A percentile compares a stretch with the other conserved stretches of the same genome.
These are phyloP conservation scores for Drosophila multiciliata DNA, from an alignment of 2,888 invertebrate species.

Conservation along the genomic window DNA sequence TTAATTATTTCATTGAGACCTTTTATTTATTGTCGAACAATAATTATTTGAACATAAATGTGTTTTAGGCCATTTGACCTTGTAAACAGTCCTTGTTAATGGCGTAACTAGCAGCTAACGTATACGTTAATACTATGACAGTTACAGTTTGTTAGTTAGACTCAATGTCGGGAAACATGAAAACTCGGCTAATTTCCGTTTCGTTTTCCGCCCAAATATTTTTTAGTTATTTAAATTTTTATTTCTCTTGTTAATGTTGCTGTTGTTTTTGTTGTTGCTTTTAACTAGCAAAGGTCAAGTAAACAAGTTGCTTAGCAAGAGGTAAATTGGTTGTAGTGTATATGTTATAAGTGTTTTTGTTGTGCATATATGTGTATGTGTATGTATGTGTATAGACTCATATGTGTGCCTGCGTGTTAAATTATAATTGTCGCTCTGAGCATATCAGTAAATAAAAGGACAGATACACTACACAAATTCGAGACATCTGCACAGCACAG, in stretches of 20 bases:
- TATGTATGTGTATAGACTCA: not conserved
- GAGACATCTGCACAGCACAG: slow-evolving; percentile 5
- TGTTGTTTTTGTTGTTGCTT: slow-evolving; percentile 38
- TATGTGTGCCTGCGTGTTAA: slow-evolving; percentile 43
- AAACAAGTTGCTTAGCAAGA: slow-evolving; percentile 35
- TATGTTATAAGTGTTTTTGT: not conserved
- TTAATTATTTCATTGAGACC: not conserved
- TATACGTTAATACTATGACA: slow-evolving; percentile 6
- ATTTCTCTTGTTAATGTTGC: slow-evolving; percentile 5
- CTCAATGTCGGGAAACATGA: slow-evolving; percentile 7
- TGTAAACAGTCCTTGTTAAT: slow-evolving; percentile 42
- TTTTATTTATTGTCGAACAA: not conserved
- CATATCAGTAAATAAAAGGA: slow-evolving; percentile 25
- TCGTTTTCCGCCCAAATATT: slow-evolving; percentile 2
- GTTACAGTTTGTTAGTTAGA: not conserved
- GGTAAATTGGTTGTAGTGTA: not conserved
- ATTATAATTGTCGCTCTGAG: slow-evolving; percentile 40
- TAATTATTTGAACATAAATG: not conserved
- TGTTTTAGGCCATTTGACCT: slow-evolving; percentile 19
- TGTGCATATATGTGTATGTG: not conserved
- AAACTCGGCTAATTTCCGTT: slow-evolving; percentile 21
- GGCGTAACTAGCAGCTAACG: slow-evolving; percentile 32
- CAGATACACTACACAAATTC: slow-evolving; percentile 17
- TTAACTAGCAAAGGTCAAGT: slow-evolving; percentile 67
- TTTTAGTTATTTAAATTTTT: not conserved